These are phyloP conservation scores for Pseudomyrmex pallidus DNA, from an alignment of 1,140 invertebrate genomes.

Conservation along the genomic window DNA sequence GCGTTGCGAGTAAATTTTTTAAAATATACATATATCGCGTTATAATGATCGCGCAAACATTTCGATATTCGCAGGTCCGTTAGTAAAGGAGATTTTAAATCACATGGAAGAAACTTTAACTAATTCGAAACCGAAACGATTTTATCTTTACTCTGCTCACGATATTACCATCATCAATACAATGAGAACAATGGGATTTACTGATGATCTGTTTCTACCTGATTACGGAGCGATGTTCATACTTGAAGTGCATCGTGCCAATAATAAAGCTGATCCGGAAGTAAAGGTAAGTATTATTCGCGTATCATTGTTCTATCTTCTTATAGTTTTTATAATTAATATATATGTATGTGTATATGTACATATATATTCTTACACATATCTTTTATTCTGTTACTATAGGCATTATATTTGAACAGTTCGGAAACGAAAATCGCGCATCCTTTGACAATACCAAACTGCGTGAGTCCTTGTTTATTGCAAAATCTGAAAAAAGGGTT, in stretches of 20 bases:
- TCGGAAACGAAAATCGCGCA: conserved; percentile 58
- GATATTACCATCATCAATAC: conserved; percentile 91
- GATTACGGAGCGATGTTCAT: conserved; percentile 89
- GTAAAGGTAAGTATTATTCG: conserved; percentile 75
- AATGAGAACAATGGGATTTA: conserved; percentile 89
- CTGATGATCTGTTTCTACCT: conserved; percentile 87
- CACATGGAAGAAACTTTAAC: conserved; percentile 78
- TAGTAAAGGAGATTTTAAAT: conserved; percentile 82
- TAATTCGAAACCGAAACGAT: conserved; percentile 81
- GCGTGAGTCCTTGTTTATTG: conserved; percentile 84
- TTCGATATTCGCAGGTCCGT: conserved; percentile 76
- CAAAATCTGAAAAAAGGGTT: conserved; percentile 81
- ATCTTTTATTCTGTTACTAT: background rate
- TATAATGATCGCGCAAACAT: background rate
- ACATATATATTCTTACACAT: background rate
- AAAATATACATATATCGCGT: background rate
- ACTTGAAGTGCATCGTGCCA: conserved; percentile 85
- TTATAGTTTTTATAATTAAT: background rate
- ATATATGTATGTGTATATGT: too few species aligned
- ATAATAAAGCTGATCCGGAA: conserved; percentile 69
- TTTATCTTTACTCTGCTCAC: conserved; percentile 90
- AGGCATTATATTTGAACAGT: conserved; percentile 77
- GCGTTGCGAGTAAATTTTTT: background rate
- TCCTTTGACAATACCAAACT: conserved; percentile 83
- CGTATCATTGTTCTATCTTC: conserved; percentile 44